Base-by-base conservation (phyloP, 2,888 invertebrate genomes). In the Melipona bicolor region DNA sequence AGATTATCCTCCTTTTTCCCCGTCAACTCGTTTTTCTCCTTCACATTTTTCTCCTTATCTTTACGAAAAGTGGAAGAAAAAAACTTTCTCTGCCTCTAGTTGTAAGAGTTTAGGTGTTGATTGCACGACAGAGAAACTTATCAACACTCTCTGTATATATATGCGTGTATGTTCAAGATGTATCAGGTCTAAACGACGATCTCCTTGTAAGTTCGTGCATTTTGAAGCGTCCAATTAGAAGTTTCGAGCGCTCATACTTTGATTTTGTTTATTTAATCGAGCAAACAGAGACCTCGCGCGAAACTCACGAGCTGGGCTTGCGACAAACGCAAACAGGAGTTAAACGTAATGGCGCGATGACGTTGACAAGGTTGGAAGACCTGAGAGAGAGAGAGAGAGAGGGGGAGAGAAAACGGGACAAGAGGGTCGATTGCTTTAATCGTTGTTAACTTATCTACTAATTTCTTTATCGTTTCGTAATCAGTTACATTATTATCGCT, bases 261-360 rank as follows among this genome's bases (percentile, higher is more conserved):
- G 81, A 83, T 83, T 83, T 83, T 81, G 72, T 83, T 83, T 67
- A 73, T 73, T 69, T 32, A 69, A 83, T 83, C 72, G 68, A 24
- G 56, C 62, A 69, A 81, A 80, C 67, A 64, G 49, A 9, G 17
- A 32, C 24, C 5, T 32, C 59, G 32, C 27, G 71, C n/a, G 74
- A 67, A 43, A 61, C n/a, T 68, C 32, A 36, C 49, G 27, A 65
- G 59, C 69, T 69, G 52, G 19, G 36, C 36, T 70, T 49, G 62
- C 9, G 56, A 32, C 65, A 32, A 67, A 67, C 54, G 52, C 67
- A 81, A 83, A 81, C 83, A 76, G 36, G 56, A 81, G 77, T 81
- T 62, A 56, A 56, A 62, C 50, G 69, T 61, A 70, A 77, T 27
- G 69, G 62, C 61, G 21, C 21, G 62, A 69, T 59, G 62, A 68